Percentiles rank a stretch among this genome's conserved stretches.
Evolutionary conservation across 2,113 vertebrate genomes (phyloP).

Genomic region (Myotis davidii): DNA sequence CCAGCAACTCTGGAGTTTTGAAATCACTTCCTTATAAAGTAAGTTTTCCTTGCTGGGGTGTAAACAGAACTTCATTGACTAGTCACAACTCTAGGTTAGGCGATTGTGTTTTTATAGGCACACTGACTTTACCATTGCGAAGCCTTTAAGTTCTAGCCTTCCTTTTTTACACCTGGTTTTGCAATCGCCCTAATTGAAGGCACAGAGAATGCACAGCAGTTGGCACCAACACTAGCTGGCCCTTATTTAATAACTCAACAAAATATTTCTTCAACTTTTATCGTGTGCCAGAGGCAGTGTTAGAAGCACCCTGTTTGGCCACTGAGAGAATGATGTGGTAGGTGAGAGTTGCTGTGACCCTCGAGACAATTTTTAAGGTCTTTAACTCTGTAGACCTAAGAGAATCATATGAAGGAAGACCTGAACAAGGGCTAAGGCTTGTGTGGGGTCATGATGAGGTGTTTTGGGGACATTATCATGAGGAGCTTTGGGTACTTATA

Average conservation of each 20-base stretch:
- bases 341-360: background rate
- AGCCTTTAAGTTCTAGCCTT: background rate
- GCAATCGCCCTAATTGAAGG: background rate
- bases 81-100: background rate
- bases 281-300: background rate
- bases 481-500: background rate
- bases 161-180: background rate
- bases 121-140: background rate
- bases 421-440: background rate
- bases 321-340: background rate
- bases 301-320: background rate
- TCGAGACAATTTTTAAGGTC: background rate
- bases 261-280: background rate
- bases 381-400: background rate
- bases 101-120: background rate
- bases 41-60: constrained; percentile 27
- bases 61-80: constrained; percentile 47
- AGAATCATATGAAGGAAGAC: background rate
- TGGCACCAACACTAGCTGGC: background rate
- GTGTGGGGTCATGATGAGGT: background rate
- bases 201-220: background rate
- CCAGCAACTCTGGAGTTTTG: constrained; percentile 51
- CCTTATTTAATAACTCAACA: background rate
- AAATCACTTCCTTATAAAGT: constrained; percentile 68
- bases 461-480: background rate